Conservation (phyloP, 2,113 vertebrate genomes). For the Machaerirhynchus nigripectus region DNA sequence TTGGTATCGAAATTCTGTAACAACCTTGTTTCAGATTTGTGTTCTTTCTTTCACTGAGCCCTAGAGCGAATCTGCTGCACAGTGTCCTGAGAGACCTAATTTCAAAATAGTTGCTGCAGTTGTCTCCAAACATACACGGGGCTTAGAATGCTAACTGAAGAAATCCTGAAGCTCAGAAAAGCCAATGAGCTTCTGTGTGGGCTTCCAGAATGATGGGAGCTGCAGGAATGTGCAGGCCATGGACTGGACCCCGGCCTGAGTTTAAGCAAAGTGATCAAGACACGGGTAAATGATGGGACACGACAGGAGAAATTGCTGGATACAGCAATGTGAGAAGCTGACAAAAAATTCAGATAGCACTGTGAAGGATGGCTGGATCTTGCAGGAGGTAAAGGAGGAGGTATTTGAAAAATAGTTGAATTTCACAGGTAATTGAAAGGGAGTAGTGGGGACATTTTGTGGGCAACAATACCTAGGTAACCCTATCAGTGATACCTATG, state of each 20-base stretch:
- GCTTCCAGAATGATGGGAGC: neutral
- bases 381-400: neutral
- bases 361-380: neutral
- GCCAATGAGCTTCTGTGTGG: neutral
- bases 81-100: neutral
- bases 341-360: neutral
- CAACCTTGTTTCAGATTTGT: neutral
- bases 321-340: neutral
- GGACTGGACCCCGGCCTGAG: neutral
- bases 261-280: neutral
- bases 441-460: neutral
- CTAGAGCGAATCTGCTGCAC: neutral
- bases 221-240: neutral
- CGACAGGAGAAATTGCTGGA: neutral
- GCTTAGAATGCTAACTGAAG: neutral
- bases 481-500: neutral
- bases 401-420: neutral
- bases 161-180: neutral
- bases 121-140: rapidly evolving
- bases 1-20: neutral
- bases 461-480: neutral
- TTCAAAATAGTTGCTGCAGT: neutral
- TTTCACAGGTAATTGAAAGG: neutral
- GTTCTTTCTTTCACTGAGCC: neutral
- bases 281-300: neutral